These are phyloP conservation scores for Ladona fulva DNA, from an alignment of 1,140 invertebrate species.

Conservation along the genomic window DNA sequence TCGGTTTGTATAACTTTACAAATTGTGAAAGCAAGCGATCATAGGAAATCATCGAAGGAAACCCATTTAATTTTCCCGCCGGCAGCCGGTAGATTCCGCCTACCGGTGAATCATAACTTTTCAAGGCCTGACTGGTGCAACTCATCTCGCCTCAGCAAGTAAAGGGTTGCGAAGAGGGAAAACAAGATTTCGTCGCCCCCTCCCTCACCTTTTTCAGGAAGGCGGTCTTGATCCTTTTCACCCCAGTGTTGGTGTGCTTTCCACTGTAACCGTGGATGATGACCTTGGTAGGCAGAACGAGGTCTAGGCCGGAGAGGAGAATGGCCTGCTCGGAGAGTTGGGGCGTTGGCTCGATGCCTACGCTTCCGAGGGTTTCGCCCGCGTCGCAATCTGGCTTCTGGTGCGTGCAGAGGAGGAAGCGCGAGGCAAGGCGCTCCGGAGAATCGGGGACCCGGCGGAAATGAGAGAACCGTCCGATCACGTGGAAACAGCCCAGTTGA, in stretches of 20 bases:
- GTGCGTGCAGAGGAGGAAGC: background rate
- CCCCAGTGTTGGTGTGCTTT: background rate
- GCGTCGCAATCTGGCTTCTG: background rate
- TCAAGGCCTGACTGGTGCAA: too few species aligned
- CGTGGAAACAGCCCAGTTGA: background rate
- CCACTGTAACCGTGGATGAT: background rate
- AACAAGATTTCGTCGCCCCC: too few species aligned
- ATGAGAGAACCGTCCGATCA: background rate
- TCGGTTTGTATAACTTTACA: too few species aligned
- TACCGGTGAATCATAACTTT: too few species aligned
- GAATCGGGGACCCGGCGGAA: background rate
- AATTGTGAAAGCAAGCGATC: too few species aligned
- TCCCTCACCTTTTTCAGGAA: background rate
- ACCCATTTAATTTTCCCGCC: too few species aligned
- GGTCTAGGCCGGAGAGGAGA: background rate
- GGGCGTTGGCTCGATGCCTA: background rate
- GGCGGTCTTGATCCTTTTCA: background rate
- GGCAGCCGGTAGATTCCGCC: too few species aligned
- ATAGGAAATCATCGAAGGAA: too few species aligned
- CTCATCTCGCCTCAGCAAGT: too few species aligned
- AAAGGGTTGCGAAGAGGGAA: too few species aligned
- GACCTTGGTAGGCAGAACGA: background rate
- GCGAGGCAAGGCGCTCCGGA: background rate
- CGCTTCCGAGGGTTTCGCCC: background rate
- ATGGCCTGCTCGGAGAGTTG: too few species aligned